Percentiles rank a stretch among this genome's conserved stretches.
These are phyloP conservation scores for Steromphala cineraria DNA, from an alignment of 2,888 invertebrate species.

Conservation along the genomic window DNA sequence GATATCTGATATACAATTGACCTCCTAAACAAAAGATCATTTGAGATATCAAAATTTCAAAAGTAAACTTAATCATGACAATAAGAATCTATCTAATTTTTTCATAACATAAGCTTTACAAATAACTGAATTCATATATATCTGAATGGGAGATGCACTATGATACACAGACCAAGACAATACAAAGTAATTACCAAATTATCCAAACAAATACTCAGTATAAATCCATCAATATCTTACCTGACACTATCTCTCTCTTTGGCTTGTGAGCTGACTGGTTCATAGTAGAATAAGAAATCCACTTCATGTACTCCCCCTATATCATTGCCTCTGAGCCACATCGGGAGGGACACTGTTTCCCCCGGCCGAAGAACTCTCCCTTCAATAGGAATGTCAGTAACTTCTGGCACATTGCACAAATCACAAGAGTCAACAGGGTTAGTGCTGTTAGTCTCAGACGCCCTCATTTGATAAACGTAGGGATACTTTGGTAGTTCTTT, in stretches of 20 bases:
- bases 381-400: slow-evolving; percentile 64
- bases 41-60: too few species aligned
- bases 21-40: too few species aligned
- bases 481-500: slow-evolving; percentile 57
- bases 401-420: slow-evolving; percentile 42
- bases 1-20: too few species aligned
- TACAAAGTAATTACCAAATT: too few species aligned
- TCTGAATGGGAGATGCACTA: too few species aligned
- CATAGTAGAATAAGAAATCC: slow-evolving; percentile 85
- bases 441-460: slow-evolving; percentile 20
- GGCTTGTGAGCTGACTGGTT: slow-evolving; percentile 75
- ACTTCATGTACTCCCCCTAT: slow-evolving; percentile 80
- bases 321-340: slow-evolving; percentile 85
- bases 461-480: slow-evolving; percentile 54
- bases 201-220: too few species aligned
- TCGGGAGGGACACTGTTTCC: slow-evolving; percentile 77
- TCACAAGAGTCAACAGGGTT: slow-evolving; percentile 32
- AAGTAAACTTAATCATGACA: too few species aligned
- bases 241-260: slow-evolving; percentile 44
- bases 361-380: slow-evolving; percentile 77
- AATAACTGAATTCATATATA: too few species aligned
- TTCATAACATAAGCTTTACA: too few species aligned
- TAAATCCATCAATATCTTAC: slow-evolving; percentile 33
- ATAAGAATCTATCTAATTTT: too few species aligned
- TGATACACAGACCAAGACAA: too few species aligned